phyloP scores from a whole-genome alignment of 2,113 vertebrate genomes.

The Nothoprocta perdicaria region DNA sequence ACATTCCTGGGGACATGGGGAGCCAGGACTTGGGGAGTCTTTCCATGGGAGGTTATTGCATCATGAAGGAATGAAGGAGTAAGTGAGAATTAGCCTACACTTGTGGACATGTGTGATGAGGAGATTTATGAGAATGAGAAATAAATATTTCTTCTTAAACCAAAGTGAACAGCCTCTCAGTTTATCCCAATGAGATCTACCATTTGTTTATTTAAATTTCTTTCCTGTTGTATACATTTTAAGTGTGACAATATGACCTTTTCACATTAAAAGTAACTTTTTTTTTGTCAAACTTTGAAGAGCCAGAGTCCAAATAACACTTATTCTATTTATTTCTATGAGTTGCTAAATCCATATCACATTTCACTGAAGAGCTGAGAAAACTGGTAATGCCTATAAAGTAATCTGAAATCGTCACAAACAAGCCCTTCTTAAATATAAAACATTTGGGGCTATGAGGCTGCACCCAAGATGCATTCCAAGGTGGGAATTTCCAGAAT shows the following conservation, averaged over 20 bases:
- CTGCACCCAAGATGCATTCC: neutral
- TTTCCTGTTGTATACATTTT: neutral
- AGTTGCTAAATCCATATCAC: neutral
- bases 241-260: neutral
- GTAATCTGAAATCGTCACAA: neutral
- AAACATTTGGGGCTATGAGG: neutral
- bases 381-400: neutral
- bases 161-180: neutral
- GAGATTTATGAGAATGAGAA: neutral
- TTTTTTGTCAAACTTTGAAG: neutral
- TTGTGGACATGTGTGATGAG: neutral
- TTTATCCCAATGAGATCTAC: neutral
- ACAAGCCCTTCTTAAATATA: neutral
- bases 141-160: neutral
- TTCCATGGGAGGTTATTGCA: neutral
- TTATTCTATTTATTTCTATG: neutral
- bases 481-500: neutral
- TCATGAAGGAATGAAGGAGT: rapidly evolving
- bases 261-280: neutral
- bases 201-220: neutral
- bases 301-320: neutral
- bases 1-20: neutral
- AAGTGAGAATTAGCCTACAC: rapidly evolving
- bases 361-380: neutral
- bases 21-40: neutral